Conservation (phyloP, 2,797 vertebrate genomes). For the Sciurus vulgaris region DNA sequence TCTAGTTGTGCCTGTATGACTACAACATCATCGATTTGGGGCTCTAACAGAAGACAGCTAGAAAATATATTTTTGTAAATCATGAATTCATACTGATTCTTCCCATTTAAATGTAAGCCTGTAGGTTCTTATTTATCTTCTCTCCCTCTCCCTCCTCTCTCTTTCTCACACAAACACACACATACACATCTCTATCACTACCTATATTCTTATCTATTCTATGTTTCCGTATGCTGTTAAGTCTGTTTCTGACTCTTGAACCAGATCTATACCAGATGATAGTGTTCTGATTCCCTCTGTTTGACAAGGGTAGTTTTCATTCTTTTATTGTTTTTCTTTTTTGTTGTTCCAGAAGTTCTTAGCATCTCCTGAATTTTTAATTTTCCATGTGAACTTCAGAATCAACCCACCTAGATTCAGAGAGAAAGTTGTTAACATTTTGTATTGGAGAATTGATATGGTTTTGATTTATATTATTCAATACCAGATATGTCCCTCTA, state of each 20-base stretch:
- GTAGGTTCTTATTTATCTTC: too few species aligned
- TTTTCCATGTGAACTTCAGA: background rate
- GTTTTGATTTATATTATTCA: background rate
- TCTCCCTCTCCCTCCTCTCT: too few species aligned
- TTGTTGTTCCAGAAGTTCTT: background rate
- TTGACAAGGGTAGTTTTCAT: background rate
- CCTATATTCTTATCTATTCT: background rate
- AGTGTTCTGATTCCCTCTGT: background rate
- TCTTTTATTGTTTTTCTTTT: too few species aligned
- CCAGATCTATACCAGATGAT: background rate
- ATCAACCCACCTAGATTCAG: background rate
- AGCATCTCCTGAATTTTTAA: background rate
- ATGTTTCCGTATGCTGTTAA: background rate
- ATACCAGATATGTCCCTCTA: background rate
- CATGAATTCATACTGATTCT: too few species aligned
- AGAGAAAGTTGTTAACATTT: background rate
- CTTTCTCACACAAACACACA: too few species aligned
- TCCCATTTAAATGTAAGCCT: too few species aligned
- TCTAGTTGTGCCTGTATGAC: too few species aligned
- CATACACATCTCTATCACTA: too few species aligned
- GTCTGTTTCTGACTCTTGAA: background rate
- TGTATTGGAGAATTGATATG: background rate
- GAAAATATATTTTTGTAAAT: too few species aligned
- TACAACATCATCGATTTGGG: too few species aligned
- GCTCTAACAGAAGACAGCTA: too few species aligned